phyloP scores from a whole-genome alignment of 2,888 invertebrate species.

The Agonopterix alstromeriana region DNA sequence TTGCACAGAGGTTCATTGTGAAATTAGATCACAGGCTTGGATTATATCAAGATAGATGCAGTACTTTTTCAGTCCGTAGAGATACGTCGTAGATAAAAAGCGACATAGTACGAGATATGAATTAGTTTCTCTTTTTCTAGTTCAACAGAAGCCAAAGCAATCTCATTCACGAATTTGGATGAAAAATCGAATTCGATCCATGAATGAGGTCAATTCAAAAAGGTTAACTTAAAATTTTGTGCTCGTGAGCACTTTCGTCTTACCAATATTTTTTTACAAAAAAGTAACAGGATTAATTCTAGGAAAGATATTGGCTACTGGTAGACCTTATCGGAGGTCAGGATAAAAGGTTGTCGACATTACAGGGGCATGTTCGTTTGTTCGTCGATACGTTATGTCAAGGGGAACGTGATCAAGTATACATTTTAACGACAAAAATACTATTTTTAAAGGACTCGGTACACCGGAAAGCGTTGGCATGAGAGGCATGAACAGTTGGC shows the following conservation, averaged over 20 bases:
- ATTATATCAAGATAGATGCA: slow-evolving; percentile 5
- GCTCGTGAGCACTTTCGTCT: background rate
- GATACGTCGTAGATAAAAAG: background rate
- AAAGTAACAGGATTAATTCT: too few relatives aligned
- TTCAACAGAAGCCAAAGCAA: too few relatives aligned
- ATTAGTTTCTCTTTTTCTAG: background rate
- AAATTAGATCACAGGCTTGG: slow-evolving; percentile 10
- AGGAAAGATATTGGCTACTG: too few relatives aligned
- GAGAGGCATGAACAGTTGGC: background rate
- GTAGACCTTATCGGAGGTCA: slow-evolving; percentile 29
- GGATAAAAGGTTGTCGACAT: slow-evolving; percentile 46
- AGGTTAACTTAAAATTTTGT: background rate
- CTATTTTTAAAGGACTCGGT: background rate
- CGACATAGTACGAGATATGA: background rate
- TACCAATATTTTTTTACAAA: background rate
- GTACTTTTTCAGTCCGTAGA: slow-evolving; percentile 2
- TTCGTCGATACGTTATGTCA: slow-evolving; percentile 14
- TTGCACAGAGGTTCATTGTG: slow-evolving; percentile 8
- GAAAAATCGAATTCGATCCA: background rate
- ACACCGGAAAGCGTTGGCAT: background rate
- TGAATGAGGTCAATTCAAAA: slow-evolving; percentile 11
- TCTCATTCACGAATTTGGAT: too few relatives aligned
- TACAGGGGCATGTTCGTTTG: slow-evolving; percentile 18
- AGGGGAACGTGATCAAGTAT: slow-evolving; percentile 53
- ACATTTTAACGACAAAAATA: slow-evolving; percentile 7